Percentiles rank a stretch among this genome's conserved stretches.
Evolutionary conservation across 2,797 vertebrate species (phyloP).

Genomic region (Xenentodon cancila): DNA sequence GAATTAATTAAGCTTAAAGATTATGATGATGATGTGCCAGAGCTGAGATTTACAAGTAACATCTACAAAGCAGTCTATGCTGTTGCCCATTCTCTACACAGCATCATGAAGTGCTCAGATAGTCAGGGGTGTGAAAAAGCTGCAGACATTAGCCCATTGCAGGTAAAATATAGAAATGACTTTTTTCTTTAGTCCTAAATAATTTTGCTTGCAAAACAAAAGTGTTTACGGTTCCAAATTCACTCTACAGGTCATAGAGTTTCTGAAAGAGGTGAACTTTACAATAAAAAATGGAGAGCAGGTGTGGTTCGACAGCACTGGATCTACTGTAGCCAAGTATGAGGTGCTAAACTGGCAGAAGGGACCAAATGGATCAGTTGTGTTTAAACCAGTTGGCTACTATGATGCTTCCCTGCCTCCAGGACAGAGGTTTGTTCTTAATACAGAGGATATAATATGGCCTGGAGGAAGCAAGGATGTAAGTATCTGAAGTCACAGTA

Average conservation of each 20-base stretch:
- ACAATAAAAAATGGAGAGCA: constrained; percentile 69
- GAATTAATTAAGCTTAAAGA: constrained; percentile 62
- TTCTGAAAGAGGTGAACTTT: constrained; percentile 77
- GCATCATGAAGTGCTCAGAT: constrained; percentile 63
- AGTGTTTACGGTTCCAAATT: background rate
- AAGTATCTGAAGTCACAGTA: constrained; percentile 18
- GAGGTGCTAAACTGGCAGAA: constrained; percentile 82
- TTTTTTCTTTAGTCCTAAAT: background rate
- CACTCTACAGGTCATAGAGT: constrained; percentile 65
- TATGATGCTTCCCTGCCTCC: constrained; percentile 75
- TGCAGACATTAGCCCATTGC: constrained; percentile 54
- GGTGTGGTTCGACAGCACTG: constrained; percentile 80
- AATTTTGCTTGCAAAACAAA: background rate
- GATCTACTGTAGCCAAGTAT: constrained; percentile 73
- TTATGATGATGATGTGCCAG: constrained; percentile 68
- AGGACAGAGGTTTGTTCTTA: constrained; percentile 70
- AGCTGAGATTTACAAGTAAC: constrained; percentile 75
- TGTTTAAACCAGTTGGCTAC: constrained; percentile 78
- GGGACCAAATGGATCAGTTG: constrained; percentile 54
- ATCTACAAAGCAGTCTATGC: constrained; percentile 82
- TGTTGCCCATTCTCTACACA: constrained; percentile 76
- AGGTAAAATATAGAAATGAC: constrained; percentile 61
- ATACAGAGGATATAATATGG: constrained; percentile 70
- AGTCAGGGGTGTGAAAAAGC: constrained; percentile 61
- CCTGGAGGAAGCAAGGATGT: constrained; percentile 66